A percentile compares a stretch with the other conserved stretches of the same genome.
phyloP scores from a whole-genome alignment of 2,888 invertebrate genomes.

The Agrenia bidenticulata region DNA sequence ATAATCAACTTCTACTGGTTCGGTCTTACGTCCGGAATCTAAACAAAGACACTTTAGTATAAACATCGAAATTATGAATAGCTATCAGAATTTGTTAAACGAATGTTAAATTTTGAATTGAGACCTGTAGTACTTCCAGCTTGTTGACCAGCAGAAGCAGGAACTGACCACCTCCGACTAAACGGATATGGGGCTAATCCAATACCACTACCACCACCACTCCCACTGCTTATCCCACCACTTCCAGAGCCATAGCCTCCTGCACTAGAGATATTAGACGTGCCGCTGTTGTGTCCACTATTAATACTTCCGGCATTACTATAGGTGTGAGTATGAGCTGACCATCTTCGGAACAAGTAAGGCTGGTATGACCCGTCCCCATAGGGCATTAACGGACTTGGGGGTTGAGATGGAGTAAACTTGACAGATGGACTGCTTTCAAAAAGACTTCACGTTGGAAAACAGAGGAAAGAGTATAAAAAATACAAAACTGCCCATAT shows the following conservation, averaged over 20 bases:
- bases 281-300: conserved; percentile 26
- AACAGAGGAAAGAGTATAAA: conserved; percentile 11
- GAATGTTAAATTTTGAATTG: background rate
- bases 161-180: conserved; percentile 52
- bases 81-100: background rate
- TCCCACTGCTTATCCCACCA: conserved; percentile 30
- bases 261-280: conserved; percentile 21
- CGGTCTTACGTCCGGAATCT: conserved; percentile 43
- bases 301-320: conserved; percentile 29
- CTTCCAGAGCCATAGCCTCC: conserved; percentile 39
- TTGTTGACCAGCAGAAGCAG: conserved; percentile 45
- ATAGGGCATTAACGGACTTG: conserved; percentile 48
- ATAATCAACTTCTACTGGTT: conserved; percentile 43
- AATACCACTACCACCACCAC: conserved; percentile 14
- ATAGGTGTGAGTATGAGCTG: conserved; percentile 50
- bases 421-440: conserved; percentile 50
- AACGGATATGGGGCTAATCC: conserved; percentile 29
- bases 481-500: background rate
- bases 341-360: conserved; percentile 52
- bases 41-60: conserved; percentile 11
- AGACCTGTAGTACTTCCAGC: conserved; percentile 35
- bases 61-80: background rate
- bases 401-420: conserved; percentile 52
- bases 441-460: conserved; percentile 27
- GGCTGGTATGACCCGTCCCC: conserved; percentile 48